phyloP scores from a whole-genome alignment of 1,140 invertebrate species.

The Cyclargus thomasi region DNA sequence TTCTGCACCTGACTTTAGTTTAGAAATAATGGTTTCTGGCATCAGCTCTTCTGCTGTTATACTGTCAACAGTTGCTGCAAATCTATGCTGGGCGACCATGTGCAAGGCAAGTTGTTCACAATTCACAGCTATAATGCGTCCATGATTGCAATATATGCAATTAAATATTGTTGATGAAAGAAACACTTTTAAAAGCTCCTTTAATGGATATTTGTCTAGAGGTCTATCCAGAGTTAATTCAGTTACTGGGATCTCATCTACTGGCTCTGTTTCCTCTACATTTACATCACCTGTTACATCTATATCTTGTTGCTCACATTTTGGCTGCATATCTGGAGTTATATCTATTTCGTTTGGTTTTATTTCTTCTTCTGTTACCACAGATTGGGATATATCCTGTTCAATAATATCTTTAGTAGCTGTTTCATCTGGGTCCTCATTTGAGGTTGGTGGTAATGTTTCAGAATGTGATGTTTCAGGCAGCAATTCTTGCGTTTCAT shows the following conservation, averaged over 20 bases:
- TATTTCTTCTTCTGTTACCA: constrained; percentile 28
- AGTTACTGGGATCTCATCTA: constrained; percentile 73
- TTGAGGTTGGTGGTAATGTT: neutral
- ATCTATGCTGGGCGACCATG: constrained; percentile 85
- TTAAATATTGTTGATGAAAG: constrained; percentile 79
- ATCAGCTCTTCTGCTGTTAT: constrained; percentile 83
- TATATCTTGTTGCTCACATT: constrained; percentile 43
- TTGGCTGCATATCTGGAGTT: constrained; percentile 35
- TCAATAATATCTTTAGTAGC: constrained; percentile 28
- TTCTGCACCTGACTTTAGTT: constrained; percentile 79
- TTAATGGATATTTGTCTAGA: constrained; percentile 82
- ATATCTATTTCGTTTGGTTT: constrained; percentile 36
- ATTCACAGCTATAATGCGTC: constrained; percentile 86
- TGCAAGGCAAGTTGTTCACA: constrained; percentile 86
- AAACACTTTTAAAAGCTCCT: constrained; percentile 83
- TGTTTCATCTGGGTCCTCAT: constrained; percentile 18
- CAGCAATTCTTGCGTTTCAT: constrained; percentile 27
- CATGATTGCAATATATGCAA: constrained; percentile 90
- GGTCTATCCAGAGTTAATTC: constrained; percentile 85
- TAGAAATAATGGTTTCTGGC: constrained; percentile 81
- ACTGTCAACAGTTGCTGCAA: constrained; percentile 82
- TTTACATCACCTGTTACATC: constrained; percentile 41
- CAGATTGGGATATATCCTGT: neutral
- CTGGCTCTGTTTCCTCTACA: constrained; percentile 43
- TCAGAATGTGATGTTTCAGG: neutral